These are phyloP conservation scores for Okapia johnstoni DNA, from an alignment of 2,113 vertebrate genomes.

Conservation along the genomic window DNA sequence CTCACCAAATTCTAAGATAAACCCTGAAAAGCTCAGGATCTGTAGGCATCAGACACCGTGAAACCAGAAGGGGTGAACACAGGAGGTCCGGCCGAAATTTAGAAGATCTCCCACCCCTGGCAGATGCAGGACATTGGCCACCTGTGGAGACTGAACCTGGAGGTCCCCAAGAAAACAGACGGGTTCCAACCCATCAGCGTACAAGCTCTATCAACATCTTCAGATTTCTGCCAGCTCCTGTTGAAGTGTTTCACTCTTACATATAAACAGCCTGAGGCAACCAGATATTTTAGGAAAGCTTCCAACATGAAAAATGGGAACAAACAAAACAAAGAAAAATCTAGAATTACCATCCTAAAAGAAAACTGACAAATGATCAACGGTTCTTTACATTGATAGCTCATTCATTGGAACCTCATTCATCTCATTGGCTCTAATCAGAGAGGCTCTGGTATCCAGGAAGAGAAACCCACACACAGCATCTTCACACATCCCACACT, in stretches of 20 bases:
- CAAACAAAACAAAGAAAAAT: background rate
- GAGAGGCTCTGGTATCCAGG: background rate
- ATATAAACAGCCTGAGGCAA: background rate
- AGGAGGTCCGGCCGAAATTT: background rate
- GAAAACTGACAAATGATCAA: background rate
- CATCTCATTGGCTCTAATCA: background rate
- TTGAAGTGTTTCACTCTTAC: background rate
- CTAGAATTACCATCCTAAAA: background rate
- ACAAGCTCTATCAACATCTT: background rate
- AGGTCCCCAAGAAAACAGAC: background rate
- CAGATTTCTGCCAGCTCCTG: background rate
- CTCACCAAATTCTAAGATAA: background rate
- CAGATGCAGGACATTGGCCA: background rate
- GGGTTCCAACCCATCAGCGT: background rate
- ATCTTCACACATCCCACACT: no score
- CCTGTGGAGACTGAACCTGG: background rate
- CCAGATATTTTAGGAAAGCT: background rate
- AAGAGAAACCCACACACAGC: background rate
- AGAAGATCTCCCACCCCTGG: background rate
- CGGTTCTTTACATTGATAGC: background rate
- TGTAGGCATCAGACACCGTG: background rate
- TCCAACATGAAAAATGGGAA: background rate
- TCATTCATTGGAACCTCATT: background rate
- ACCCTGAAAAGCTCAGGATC: background rate
- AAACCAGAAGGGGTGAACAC: background rate